Evolutionary conservation across 1,140 invertebrate genomes (phyloP), one percentile per base, ranked within the genome.

Genomic region (Drosophila nasuta): DNA sequence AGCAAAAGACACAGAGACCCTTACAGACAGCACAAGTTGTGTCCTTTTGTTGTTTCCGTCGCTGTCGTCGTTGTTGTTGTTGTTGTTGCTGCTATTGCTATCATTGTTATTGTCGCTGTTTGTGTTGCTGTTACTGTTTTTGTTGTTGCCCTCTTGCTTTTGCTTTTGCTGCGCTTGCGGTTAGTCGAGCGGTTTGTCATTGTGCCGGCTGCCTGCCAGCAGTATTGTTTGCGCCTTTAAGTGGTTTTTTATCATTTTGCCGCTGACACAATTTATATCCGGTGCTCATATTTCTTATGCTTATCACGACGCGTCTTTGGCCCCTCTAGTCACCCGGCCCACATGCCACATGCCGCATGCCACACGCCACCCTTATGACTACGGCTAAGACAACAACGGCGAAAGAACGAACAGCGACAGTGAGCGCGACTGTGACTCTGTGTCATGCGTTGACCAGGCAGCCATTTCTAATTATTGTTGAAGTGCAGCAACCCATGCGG

Each of bases 251-350:
- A 91, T 91, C 89, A 91, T 91, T 91, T 91, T 77, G 81, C 89
- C 89, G 89, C 89, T 91, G 89, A 91, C 89, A 91, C 89, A 91
- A 91, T 91, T 91, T 91, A 91, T 91, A 91, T 91, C 89, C 89
- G 91, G 89, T 81, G 89, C 89, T 91, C 89, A 91, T 91, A 91
- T 91, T 91, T 91, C 89, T 91, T 91, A 75, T 86, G 89, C 89
- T 91, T 91, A 91, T 91, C 89, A 90, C 79, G 66, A 71, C 58
- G 75, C 68, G 63, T 74, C 64, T 48, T 57, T 58, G 20, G n/a
- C 56, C 8, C 45, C 43, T 7, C 20, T 25, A 30, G 3, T 10
- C 17, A 17, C n/a, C 25, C 7, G 8, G 20, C n/a, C 4, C 51
- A 25, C 41, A 2, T 13, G 5, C 43, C 20, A 11, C 7, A 6